Evolutionary conservation across 1,140 invertebrate species (phyloP).

Genomic region (Drosophila azteca): DNA sequence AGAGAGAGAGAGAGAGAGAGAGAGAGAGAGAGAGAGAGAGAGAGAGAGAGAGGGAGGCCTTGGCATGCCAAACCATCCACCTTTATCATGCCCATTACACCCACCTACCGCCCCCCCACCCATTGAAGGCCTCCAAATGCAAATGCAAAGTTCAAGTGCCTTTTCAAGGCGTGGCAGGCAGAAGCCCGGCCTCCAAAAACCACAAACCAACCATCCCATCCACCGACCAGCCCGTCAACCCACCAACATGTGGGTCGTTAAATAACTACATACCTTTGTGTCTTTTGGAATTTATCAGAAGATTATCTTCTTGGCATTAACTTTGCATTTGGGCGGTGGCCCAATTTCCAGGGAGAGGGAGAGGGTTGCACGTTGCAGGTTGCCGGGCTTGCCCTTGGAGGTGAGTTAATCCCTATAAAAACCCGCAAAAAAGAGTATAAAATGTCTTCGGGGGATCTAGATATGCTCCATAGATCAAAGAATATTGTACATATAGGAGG

Average conservation of each 20-base stretch:
- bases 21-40: slow-evolving; percentile 9
- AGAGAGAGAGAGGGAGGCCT: slow-evolving; percentile 22
- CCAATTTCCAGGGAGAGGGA: slow-evolving; percentile 20
- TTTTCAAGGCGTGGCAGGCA: slow-evolving; percentile 51
- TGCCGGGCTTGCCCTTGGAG: too few relatives aligned
- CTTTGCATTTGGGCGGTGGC: slow-evolving; percentile 28
- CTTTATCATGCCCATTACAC: too few relatives aligned
- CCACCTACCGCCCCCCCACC: background rate
- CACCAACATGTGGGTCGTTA: slow-evolving; percentile 30
- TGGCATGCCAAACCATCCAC: slow-evolving; percentile 25
- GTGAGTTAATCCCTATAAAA: too few relatives aligned
- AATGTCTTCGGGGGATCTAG: too few relatives aligned
- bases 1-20: background rate
- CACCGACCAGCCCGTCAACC: slow-evolving; percentile 1
- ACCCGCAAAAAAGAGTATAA: too few relatives aligned
- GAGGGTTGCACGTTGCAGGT: background rate
- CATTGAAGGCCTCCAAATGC: slow-evolving; percentile 60
- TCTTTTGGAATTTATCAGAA: slow-evolving; percentile 30
- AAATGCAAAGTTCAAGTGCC: slow-evolving; percentile 80
- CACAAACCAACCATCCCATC: background rate
- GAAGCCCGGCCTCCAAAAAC: slow-evolving; percentile 9
- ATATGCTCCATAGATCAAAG: too few relatives aligned
- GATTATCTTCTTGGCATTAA: slow-evolving; percentile 48
- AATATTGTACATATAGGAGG: too few relatives aligned
- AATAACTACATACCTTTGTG: slow-evolving; percentile 24